Conservation (phyloP, 1,140 invertebrate species). For the Glomeris maerens region DNA sequence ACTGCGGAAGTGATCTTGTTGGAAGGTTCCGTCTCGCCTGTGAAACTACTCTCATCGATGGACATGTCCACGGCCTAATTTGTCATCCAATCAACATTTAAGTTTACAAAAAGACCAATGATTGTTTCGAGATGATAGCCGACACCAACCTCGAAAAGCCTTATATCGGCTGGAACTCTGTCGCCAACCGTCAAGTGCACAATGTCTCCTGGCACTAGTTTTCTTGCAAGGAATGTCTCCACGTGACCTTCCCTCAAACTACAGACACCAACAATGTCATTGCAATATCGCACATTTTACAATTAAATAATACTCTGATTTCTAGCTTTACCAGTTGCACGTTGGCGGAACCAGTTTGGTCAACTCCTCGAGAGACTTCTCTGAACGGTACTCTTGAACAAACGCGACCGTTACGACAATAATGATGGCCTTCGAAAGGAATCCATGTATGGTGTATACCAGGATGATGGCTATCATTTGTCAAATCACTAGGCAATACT, state of each 20-base stretch:
- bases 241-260: conserved; percentile 65
- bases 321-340: conserved; percentile 36
- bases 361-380: conserved; percentile 97
- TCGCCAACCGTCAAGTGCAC: conserved; percentile 87
- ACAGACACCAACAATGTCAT: conserved; percentile 6
- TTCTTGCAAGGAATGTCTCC: conserved; percentile 80
- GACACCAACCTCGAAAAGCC: conserved; percentile 75
- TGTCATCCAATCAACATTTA: too few species aligned
- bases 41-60: conserved; percentile 97
- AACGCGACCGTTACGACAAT: conserved; percentile 99
- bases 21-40: conserved; percentile 61
- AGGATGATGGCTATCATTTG: neutral
- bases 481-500: neutral
- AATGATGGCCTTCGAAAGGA: conserved; percentile 51
- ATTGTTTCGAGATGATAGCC: conserved; percentile 9
- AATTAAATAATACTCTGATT: conserved; percentile 5
- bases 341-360: conserved; percentile 83
- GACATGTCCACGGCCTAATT: conserved; percentile 56
- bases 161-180: conserved; percentile 86
- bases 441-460: neutral
- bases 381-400: conserved; percentile 98
- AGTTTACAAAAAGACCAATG: too few species aligned
- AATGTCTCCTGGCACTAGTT: conserved; percentile 96
- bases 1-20: conserved; percentile 29
- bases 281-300: too few species aligned